phyloP scores from a whole-genome alignment of 2,113 vertebrate species.

The Stigmatopora argus region DNA sequence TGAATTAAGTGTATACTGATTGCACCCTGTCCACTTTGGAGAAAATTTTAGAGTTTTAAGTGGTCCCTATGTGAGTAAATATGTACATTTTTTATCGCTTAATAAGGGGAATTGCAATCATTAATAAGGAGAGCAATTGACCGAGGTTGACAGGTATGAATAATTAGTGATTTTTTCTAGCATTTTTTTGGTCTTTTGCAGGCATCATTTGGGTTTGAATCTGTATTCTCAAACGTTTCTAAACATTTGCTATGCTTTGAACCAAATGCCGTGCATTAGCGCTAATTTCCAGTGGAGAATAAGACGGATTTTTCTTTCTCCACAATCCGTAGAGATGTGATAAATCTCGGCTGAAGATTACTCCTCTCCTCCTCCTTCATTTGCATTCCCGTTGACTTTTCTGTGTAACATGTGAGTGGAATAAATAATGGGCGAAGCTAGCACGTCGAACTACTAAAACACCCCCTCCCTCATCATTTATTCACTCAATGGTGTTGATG shows the following conservation, averaged over 20 bases:
- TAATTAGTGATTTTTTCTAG: no score
- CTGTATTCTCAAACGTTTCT: neutral
- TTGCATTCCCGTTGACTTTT: conserved; percentile 16
- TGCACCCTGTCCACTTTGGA: no score
- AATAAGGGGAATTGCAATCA: no score
- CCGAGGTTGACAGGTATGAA: no score
- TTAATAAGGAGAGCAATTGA: no score
- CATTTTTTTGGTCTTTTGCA: neutral
- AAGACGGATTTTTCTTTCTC: neutral
- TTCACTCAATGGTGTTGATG: conserved; percentile 36
- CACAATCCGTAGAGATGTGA: neutral
- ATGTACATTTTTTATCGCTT: no score
- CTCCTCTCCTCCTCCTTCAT: conserved; percentile 15
- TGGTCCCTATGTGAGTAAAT: no score
- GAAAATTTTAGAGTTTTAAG: no score
- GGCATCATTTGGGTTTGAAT: neutral
- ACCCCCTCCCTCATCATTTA: conserved; percentile 34
- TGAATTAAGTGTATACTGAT: no score
- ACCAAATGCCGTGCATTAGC: neutral
- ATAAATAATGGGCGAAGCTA: neutral
- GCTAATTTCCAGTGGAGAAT: neutral
- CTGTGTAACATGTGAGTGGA: neutral
- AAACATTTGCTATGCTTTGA: neutral
- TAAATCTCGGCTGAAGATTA: neutral
- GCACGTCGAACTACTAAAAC: conserved; percentile 2